Evolutionary conservation across 2,113 vertebrate genomes (phyloP), one percentile per base, ranked within the genome.

Genomic region (Leptocoma aspasia): DNA sequence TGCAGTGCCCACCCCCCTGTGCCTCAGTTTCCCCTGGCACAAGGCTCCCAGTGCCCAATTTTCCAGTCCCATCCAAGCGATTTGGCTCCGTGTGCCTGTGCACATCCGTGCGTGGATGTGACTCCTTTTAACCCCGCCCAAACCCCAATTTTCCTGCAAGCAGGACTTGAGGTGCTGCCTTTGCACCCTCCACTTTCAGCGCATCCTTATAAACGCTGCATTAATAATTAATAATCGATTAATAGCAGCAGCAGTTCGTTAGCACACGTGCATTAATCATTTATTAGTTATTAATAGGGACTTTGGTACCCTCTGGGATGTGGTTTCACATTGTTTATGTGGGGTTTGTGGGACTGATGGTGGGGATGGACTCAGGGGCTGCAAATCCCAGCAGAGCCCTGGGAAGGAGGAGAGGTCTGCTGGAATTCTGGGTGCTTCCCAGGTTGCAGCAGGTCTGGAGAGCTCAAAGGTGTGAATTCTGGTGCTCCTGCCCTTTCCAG

Each of bases 141-240:
- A 9, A 3, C 13, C 23, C 52, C 31, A 20, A 3, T 13, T 31
- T 35, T 41, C 27, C 68, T 19, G 15, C 30, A 5, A 20, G 66
- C 33, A 71, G 75, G 49, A 27, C 50, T 23, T 3, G n/a, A 59
- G 66, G 45, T 9, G 50, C 35, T 37, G 28, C 13, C 64, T 45
- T 18, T 49, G 60, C 69, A 73, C 57, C 65, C 57, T 33, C 18
- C 72, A 20, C 31, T 45, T 65, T 22, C 1, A 11, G 41, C 11
- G 20, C 27, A 28, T 16, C 61, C 61, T 82, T 33, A 49, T 22
- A 47, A 93, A 41, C 28, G 4, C 20, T 1, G 39, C 21, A 47
- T 94, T 81, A 92, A 89, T 95, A 95, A 93, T 86, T 86, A 90
- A 94, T 70, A 77, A 39, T 4, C 6, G 69, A 64, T 89, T 89